Base-by-base conservation (phyloP, 2,888 invertebrate genomes). In the Venustoraphidia nigricollis region DNA sequence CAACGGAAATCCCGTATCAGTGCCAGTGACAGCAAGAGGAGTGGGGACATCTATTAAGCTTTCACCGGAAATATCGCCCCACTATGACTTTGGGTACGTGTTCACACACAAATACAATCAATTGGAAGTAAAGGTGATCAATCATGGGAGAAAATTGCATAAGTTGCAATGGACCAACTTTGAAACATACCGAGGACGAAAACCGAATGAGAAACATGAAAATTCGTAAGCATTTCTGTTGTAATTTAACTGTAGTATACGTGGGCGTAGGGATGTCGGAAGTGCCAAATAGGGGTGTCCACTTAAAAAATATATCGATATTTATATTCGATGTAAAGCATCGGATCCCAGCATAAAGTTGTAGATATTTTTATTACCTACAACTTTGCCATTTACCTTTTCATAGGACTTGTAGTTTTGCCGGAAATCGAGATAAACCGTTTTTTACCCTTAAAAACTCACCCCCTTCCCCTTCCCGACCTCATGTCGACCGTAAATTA, bases 21-120 rank as follows among this genome's bases (percentile, higher is more conserved):
- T 70, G 11, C 69, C 73, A 6, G 57, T 83, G 38, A 67, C 66
- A 34, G 80, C 76, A 1, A 71, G 70, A 51, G 84, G 83, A 10
- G 64, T 73, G 41, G 85, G 85, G 3, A 77, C 79, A 1, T 79
- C 79, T 52, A 77, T 85, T 51, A 56, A 75, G 27, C 73, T 77
- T 10, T 73, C 77, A 41, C 81, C 82, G 1, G 61, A 67, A 1
- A 66, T 81, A 45, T 71, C 75, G 39, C 75, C 72, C 17, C 65
- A 59, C 14, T 66, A 79, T 44, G 63, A 75, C 51, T 70, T 83
- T 41, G 83, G 82, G 4, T 68, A 73, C 4, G 70, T 80, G 57
- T 77, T 83, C 56, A 80, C 81, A 54, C 75, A 71, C 59, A 65
- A 69, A 48, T 64, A 64, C 1, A 59, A 73, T 44, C 59, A 60